Evolutionary conservation across 2,888 invertebrate species (phyloP).

Genomic region (Allygus modestus): DNA sequence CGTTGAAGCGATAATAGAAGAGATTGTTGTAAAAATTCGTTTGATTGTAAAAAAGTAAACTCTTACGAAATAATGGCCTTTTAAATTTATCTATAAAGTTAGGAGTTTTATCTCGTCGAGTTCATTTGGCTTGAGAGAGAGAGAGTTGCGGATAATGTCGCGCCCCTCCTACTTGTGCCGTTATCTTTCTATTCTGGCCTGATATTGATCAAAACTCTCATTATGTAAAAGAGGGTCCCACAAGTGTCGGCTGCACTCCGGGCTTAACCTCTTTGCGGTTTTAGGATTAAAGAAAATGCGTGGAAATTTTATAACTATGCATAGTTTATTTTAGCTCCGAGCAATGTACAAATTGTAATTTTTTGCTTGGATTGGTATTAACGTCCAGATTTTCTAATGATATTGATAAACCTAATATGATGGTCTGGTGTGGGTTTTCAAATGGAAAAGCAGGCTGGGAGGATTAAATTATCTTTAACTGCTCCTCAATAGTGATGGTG

Average conservation of each 20-base stretch:
- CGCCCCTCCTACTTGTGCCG: background rate
- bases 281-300: background rate
- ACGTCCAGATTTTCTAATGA: too few species aligned
- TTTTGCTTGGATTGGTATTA: too few species aligned
- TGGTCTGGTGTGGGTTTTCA: too few species aligned
- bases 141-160: background rate
- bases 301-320: background rate
- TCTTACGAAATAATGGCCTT: background rate
- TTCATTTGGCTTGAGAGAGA: background rate
- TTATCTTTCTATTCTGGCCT: slow-evolving; percentile 35
- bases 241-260: background rate
- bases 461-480: too few species aligned
- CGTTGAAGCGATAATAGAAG: background rate
- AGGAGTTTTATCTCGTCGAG: slow-evolving; percentile 13
- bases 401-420: too few species aligned
- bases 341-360: too few species aligned
- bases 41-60: slow-evolving; percentile 25
- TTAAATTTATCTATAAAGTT: slow-evolving; percentile 23
- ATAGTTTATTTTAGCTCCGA: background rate
- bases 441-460: too few species aligned
- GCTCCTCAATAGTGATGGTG: too few species aligned
- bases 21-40: background rate
- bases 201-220: slow-evolving; percentile 38
- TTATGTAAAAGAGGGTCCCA: slow-evolving; percentile 30
- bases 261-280: slow-evolving; percentile 5